Percentiles rank a stretch among this genome's conserved stretches.
Evolutionary conservation across 2,888 invertebrate species (phyloP).

Genomic region (Chymomyza fuscimana): DNA sequence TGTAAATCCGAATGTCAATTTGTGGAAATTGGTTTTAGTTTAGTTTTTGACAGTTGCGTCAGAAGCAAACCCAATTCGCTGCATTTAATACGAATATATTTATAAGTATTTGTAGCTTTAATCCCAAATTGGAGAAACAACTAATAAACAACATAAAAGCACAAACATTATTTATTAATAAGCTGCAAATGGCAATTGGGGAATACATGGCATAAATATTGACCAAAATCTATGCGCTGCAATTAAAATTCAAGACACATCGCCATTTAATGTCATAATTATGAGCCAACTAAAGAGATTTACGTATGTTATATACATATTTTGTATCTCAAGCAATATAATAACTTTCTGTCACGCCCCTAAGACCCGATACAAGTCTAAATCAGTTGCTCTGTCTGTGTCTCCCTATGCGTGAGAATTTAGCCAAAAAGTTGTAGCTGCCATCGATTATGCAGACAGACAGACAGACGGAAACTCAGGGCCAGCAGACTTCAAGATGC

Average conservation of each 20-base stretch:
- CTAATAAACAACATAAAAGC: background rate
- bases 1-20: slow-evolving; percentile 43
- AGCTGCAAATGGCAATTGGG: slow-evolving; percentile 45
- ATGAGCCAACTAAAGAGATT: slow-evolving; percentile 74
- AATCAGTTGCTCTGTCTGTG: slow-evolving; percentile 21
- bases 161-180: slow-evolving; percentile 66
- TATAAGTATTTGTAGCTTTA: background rate
- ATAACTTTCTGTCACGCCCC: background rate
- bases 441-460: slow-evolving; percentile 60
- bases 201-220: slow-evolving; percentile 27
- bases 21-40: slow-evolving; percentile 22
- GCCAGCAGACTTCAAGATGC: slow-evolving; percentile 16
- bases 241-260: slow-evolving; percentile 71
- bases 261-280: slow-evolving; percentile 74
- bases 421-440: slow-evolving; percentile 42
- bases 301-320: slow-evolving; percentile 70
- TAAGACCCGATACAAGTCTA: background rate
- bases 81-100: background rate
- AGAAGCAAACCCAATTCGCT: background rate
- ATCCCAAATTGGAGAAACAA: background rate
- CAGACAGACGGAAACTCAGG: background rate
- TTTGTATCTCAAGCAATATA: slow-evolving; percentile 21
- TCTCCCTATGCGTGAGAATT: slow-evolving; percentile 43
- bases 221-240: slow-evolving; percentile 16
- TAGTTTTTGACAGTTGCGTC: background rate